Evolutionary conservation across 2,888 invertebrate genomes (phyloP), one percentile per base, ranked within the genome.

Genomic region (Pristionchus japonicus): DNA sequence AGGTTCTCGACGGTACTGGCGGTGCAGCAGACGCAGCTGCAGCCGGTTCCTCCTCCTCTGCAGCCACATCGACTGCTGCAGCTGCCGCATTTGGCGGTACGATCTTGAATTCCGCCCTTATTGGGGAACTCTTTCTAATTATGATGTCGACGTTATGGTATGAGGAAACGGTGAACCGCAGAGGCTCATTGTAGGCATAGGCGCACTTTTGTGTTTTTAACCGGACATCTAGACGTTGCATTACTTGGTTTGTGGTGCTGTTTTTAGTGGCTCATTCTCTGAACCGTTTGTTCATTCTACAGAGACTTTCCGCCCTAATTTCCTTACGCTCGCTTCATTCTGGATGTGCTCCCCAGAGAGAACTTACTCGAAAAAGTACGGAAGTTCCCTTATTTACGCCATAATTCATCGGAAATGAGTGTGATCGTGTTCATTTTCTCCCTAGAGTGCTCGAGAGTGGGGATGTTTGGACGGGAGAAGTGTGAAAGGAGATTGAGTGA

Each of bases 1-100:
- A 77, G 23, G n/a, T 6, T 6, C 11, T 77, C 37, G 31, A 67
- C 64, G 64, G 64, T 67, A 31, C 64, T 20, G 64, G 64, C 31
- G 64, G 64, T 34, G 64, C 64, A 67, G 64, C 64, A 67, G 64
- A 67, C 64, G 64, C 64, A 67, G 40, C 74, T 37, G 74, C 74
- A 67, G 74, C 40, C 74, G 74, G 74, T 40, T 23, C 74, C 74
- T 74, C 74, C 11, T 40, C 37, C 74, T 40, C 40, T 74, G 74
- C 70, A 70, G 37, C 74, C 74, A 74, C 23, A 13, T 37, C 74
- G 37, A 74, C 37, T 74, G 74, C 74, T 74, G 74, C 74, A 74
- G 74, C 74, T 74, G 74, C 74, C 37, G 74, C 74, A 40, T 31
- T 31, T 15, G 40, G 74, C 31, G 74, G 74, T 74, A n/a, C n/a